Conservation (phyloP, 1,140 invertebrate genomes). For the Nasonia vitripennis region DNA sequence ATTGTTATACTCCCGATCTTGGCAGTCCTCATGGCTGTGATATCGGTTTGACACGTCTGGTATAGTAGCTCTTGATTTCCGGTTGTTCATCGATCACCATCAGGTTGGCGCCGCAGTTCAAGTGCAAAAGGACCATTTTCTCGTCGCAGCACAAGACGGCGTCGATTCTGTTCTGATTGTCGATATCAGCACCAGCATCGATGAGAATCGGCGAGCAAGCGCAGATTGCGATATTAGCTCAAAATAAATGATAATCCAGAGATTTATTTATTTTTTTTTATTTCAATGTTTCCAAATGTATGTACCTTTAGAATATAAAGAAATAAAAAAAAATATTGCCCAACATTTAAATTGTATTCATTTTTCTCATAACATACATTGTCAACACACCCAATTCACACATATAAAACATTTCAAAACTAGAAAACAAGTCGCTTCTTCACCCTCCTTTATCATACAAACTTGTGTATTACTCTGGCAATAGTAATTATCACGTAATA, state of each 20-base stretch:
- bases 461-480: conserved; percentile 25
- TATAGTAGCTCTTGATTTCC: no score
- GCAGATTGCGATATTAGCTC: no score
- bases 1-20: no score
- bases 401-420: conserved; percentile 53
- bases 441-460: conserved; percentile 28
- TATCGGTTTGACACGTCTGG: no score
- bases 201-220: no score
- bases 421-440: conserved; percentile 48
- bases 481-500: conserved; percentile 42
- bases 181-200: no score
- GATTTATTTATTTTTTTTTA: conserved; percentile 3
- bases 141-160: no score
- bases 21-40: no score
- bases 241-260: not conserved
- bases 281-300: conserved; percentile 13
- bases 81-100: no score
- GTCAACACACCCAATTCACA: conserved; percentile 33
- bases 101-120: no score
- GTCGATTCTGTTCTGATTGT: no score
- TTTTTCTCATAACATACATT: conserved; percentile 35
- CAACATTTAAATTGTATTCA: conserved; percentile 43
- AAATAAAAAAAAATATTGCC: conserved; percentile 49
- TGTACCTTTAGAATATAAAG: conserved; percentile 31
- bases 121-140: no score